These are phyloP conservation scores for Meleagris gallopavo DNA, from an alignment of 2,113 vertebrate species.

Conservation along the genomic window DNA sequence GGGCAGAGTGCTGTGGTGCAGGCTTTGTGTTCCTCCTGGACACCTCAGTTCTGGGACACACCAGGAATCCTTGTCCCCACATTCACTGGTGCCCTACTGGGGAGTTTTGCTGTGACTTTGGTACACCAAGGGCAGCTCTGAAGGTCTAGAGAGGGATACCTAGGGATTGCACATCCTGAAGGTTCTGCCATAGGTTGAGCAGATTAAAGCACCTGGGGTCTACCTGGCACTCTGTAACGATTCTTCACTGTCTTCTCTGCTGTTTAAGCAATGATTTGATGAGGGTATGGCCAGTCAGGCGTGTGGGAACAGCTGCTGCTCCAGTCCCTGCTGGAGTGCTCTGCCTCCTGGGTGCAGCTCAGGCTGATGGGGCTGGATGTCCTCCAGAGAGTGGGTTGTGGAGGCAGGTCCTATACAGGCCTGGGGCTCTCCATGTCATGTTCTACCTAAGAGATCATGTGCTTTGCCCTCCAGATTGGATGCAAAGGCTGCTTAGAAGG, in stretches of 20 bases:
- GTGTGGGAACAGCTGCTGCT: not conserved
- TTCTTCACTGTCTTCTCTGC: not conserved
- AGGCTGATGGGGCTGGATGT: not conserved
- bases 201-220: not conserved
- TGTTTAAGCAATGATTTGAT: not conserved
- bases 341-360: not conserved
- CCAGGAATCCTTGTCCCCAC: not conserved
- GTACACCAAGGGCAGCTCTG: not conserved
- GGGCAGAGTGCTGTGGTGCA: not conserved
- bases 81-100: not conserved
- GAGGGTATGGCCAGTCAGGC: not conserved
- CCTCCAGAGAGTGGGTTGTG: not conserved
- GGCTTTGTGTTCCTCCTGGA: not conserved
- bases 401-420: not conserved
- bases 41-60: not conserved
- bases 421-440: not conserved
- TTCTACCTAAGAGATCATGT: not conserved
- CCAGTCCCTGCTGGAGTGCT: not conserved
- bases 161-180: accelerated
- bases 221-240: not conserved
- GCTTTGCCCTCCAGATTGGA: not conserved
- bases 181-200: not conserved
- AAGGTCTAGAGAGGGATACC: not conserved
- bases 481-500: not conserved
- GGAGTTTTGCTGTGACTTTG: not conserved